phyloP scores from a whole-genome alignment of 2,113 vertebrate genomes.

The Suncus etruscus region DNA sequence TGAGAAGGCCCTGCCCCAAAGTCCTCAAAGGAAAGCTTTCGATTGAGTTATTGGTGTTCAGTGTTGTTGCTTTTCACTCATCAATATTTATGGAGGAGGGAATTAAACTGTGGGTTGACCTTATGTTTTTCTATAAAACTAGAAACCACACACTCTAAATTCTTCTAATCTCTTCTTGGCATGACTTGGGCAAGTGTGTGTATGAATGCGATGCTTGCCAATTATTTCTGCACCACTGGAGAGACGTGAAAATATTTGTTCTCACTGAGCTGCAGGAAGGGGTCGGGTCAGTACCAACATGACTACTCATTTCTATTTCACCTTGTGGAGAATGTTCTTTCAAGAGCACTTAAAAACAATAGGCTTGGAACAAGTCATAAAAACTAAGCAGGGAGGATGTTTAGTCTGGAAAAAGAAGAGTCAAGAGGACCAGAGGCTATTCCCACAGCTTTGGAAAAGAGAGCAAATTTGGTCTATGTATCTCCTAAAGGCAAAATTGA shows the following conservation, averaged over 20 bases:
- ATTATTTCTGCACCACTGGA: slow-evolving; percentile 56
- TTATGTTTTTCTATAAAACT: slow-evolving; percentile 48
- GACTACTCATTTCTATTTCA: slow-evolving; percentile 47
- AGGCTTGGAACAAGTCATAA: neutral
- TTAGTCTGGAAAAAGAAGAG: slow-evolving; percentile 1
- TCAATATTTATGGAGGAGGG: slow-evolving; percentile 6
- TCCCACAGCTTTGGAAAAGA: neutral
- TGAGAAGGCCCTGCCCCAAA: neutral
- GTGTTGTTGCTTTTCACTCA: neutral
- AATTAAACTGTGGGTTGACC: neutral
- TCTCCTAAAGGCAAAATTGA: neutral
- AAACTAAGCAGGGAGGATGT: neutral
- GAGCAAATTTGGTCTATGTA: neutral
- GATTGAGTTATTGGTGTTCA: neutral
- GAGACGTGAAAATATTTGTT: slow-evolving; percentile 46
- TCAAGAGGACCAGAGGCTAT: neutral
- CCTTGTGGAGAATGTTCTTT: slow-evolving; percentile 54
- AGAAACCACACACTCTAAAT: neutral
- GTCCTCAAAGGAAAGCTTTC: slow-evolving; percentile 4
- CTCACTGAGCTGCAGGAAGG: slow-evolving; percentile 27
- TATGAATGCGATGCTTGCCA: neutral
- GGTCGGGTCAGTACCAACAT: neutral
- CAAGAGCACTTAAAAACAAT: slow-evolving; percentile 31
- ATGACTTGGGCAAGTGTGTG: neutral
- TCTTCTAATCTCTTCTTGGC: neutral